phyloP scores from a whole-genome alignment of 1,140 invertebrate species.

The Ruditapes philippinarum region DNA sequence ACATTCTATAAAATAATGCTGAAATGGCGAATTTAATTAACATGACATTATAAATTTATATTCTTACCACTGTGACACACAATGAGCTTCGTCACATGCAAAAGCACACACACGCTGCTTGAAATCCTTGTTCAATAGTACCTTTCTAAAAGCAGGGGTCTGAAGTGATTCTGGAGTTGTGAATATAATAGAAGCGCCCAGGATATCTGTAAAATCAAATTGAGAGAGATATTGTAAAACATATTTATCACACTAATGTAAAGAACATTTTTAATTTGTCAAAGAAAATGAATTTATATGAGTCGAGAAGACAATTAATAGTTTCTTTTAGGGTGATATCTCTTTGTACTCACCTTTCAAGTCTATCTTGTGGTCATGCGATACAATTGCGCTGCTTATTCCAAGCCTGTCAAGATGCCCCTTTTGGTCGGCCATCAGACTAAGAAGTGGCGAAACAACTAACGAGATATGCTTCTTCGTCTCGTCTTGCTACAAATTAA shows the following conservation, averaged over 20 bases:
- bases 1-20: no score
- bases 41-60: no score
- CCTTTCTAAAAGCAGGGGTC: neutral
- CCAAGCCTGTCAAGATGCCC: neutral
- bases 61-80: neutral
- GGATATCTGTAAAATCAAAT: neutral
- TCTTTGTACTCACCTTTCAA: neutral
- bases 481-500: neutral
- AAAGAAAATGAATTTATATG: neutral
- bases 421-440: conserved; percentile 28
- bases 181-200: conserved; percentile 6
- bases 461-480: neutral
- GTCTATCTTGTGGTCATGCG: neutral
- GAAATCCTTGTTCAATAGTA: neutral
- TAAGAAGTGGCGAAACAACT: conserved; percentile 17
- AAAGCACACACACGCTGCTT: neutral
- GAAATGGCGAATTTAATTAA: no score
- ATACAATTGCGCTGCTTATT: neutral
- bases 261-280: neutral
- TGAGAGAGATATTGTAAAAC: no score
- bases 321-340: neutral
- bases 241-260: neutral
- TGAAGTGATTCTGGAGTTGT: conserved; percentile 26
- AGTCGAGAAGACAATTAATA: neutral
- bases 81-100: conserved; percentile 33